These are phyloP conservation scores for Ryuthela nishihirai DNA, from an alignment of 2,888 invertebrate genomes.

Conservation along the genomic window DNA sequence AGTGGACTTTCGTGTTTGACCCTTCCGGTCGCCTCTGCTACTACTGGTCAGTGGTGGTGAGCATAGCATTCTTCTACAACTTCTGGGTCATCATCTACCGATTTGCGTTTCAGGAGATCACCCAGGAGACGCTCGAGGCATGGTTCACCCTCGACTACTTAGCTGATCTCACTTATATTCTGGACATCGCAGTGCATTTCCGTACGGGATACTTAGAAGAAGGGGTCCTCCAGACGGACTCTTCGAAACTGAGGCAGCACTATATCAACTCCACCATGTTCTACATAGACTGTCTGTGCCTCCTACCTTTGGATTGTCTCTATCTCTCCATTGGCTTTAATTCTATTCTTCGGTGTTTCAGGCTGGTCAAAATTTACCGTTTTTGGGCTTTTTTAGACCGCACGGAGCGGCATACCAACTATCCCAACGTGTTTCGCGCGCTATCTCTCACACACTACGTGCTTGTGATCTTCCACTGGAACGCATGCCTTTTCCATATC, in stretches of 20 bases:
- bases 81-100: slow-evolving; percentile 98
- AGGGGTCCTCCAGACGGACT: slow-evolving; percentile 94
- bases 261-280: slow-evolving; percentile 98
- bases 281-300: slow-evolving; percentile 97
- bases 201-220: slow-evolving; percentile 96
- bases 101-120: slow-evolving; percentile 97
- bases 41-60: slow-evolving; percentile 96
- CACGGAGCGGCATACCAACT: slow-evolving; percentile 97
- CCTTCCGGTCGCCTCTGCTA: slow-evolving; percentile 94
- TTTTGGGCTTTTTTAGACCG: slow-evolving; percentile 99
- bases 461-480: slow-evolving; percentile 97
- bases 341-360: slow-evolving; percentile 91
- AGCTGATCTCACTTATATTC: slow-evolving; percentile 91
- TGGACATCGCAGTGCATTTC: slow-evolving; percentile 96
- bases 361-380: slow-evolving; percentile 93
- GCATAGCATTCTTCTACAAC: slow-evolving; percentile 92
- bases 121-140: slow-evolving; percentile 72
- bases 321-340: slow-evolving; percentile 93
- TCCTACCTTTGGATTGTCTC: slow-evolving; percentile 94
- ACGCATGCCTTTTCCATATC: slow-evolving; percentile 96
- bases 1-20: slow-evolving; percentile 96
- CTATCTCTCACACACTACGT: slow-evolving; percentile 50
- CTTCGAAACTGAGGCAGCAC: slow-evolving; percentile 86
- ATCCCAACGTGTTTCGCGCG: slow-evolving; percentile 86
- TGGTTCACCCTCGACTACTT: slow-evolving; percentile 98